Evolutionary conservation across 2,888 invertebrate species (phyloP).

Genomic region (Machimus rusticus): DNA sequence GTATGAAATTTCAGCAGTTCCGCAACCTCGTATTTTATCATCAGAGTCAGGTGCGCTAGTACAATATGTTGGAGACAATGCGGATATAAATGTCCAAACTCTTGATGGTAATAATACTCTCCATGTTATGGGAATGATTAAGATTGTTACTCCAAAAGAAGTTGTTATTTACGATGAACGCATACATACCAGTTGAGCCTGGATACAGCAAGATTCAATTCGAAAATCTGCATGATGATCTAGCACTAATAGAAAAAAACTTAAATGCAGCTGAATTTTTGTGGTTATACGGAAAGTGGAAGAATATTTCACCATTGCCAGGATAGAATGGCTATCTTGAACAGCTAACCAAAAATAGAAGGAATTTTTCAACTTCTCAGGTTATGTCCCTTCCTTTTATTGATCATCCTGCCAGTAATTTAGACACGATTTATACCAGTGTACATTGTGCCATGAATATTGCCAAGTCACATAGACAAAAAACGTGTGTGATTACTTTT

Average conservation of each 20-base stretch:
- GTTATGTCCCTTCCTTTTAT: constrained; percentile 48
- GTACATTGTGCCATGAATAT: constrained; percentile 48
- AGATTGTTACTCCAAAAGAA: constrained; percentile 37
- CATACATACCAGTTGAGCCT: background rate
- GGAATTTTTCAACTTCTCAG: constrained; percentile 48
- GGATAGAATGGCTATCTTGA: constrained; percentile 57
- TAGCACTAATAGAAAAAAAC: constrained; percentile 44
- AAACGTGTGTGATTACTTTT: constrained; percentile 43
- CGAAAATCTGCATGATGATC: constrained; percentile 52
- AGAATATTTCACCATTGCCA: constrained; percentile 51
- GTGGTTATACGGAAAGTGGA: constrained; percentile 47
- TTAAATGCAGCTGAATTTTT: constrained; percentile 49
- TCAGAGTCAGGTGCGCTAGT: constrained; percentile 53
- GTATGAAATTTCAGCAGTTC: constrained; percentile 55
- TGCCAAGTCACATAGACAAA: constrained; percentile 49
- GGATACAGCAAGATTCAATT: constrained; percentile 33
- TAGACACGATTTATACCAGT: constrained; percentile 51
- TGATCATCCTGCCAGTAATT: constrained; percentile 47
- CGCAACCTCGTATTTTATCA: constrained; percentile 55
- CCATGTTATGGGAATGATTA: constrained; percentile 34
- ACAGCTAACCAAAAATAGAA: constrained; percentile 51
- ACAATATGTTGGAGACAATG: constrained; percentile 49
- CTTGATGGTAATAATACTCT: constrained; percentile 44
- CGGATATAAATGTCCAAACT: constrained; percentile 41
- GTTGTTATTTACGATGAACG: constrained; percentile 23